Base-by-base conservation (phyloP, 37 sponge, comb jelly and placozoan species). In the Spongilla lacustris region DNA sequence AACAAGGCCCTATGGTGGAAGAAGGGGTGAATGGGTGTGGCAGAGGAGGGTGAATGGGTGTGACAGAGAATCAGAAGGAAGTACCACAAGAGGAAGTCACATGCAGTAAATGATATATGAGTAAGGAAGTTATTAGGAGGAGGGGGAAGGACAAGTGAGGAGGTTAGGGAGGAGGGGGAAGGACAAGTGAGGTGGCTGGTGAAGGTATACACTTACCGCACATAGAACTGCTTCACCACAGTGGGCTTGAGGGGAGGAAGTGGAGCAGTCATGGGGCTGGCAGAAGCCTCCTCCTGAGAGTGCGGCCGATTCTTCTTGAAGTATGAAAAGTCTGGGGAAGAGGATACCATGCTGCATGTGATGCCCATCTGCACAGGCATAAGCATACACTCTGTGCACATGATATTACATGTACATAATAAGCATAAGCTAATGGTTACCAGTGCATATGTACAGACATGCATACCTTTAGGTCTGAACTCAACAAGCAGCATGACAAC, bases 401-500 rank as follows among this genome's bases (percentile, higher is more conserved):
- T n/a, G n/a, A n/a, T n/a, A n/a, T n/a, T n/a, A n/a, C n/a, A n/a
- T n/a, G n/a, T n/a, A n/a, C n/a, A n/a, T n/a, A n/a, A n/a, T n/a
- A n/a, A n/a, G n/a, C n/a, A n/a, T n/a, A n/a, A n/a, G n/a, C n/a
- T n/a, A n/a, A n/a, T n/a, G n/a, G n/a, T n/a, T n/a, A n/a, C n/a
- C n/a, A n/a, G n/a, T n/a, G n/a, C n/a, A n/a, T n/a, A n/a, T n/a
- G n/a, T n/a, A n/a, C n/a, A n/a, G n/a, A n/a, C n/a, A n/a, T n/a
- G n/a, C n/a, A n/a, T n/a, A 46, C 46, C 97, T 50, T 87, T 69
- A 0, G 96, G 94, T 34, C 81, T 81, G 83, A 92, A 86, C 71
- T 90, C 85, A 35, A 98, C 94, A 6, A 89, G 46, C 58, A 98
- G 81, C 11, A 83, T 76, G 34, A 98, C 98, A 12, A n/a, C 14